These are phyloP conservation scores for Pasiphila rectangulata DNA, from an alignment of 2,888 invertebrate species.

Conservation along the genomic window DNA sequence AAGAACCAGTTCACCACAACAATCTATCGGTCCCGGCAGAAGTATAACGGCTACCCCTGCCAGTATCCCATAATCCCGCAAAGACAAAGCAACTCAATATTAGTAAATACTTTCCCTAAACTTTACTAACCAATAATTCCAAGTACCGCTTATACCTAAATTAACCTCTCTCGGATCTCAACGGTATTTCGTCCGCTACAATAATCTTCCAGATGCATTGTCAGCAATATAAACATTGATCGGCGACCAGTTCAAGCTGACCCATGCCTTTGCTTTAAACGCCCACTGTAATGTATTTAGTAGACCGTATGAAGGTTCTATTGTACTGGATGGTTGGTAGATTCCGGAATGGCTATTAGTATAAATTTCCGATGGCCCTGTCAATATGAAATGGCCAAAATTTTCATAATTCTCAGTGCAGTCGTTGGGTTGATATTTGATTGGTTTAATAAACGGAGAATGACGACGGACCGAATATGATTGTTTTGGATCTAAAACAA, in stretches of 20 bases:
- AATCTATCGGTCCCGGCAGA: constrained; percentile 24
- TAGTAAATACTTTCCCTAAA: constrained; percentile 28
- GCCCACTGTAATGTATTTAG: constrained; percentile 5
- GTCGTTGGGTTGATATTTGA: constrained; percentile 28
- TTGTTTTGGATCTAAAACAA: background rate
- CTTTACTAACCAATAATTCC: constrained; percentile 37
- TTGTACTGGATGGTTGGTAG: constrained; percentile 36
- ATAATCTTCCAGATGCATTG: constrained; percentile 59
- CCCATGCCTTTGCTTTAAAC: constrained; percentile 19
- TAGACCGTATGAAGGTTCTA: constrained; percentile 27
- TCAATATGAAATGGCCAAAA: constrained; percentile 47
- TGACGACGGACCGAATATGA: background rate
- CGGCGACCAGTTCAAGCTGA: constrained; percentile 35
- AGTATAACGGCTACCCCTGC: background rate
- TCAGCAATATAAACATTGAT: constrained; percentile 48
- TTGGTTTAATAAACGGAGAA: constrained; percentile 1
- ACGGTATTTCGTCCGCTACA: constrained; percentile 51
- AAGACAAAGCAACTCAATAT: constrained; percentile 25
- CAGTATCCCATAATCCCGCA: constrained; percentile 21
- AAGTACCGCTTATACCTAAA: constrained; percentile 51
- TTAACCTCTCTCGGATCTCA: constrained; percentile 52
- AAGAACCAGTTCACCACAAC: constrained; percentile 17
- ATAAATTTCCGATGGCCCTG: constrained; percentile 53
- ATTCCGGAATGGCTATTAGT: constrained; percentile 55
- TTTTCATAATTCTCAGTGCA: constrained; percentile 37